phyloP scores from a whole-genome alignment of 53 echinoderm and acorn worm genomes.

The Pentamera pediparva region DNA sequence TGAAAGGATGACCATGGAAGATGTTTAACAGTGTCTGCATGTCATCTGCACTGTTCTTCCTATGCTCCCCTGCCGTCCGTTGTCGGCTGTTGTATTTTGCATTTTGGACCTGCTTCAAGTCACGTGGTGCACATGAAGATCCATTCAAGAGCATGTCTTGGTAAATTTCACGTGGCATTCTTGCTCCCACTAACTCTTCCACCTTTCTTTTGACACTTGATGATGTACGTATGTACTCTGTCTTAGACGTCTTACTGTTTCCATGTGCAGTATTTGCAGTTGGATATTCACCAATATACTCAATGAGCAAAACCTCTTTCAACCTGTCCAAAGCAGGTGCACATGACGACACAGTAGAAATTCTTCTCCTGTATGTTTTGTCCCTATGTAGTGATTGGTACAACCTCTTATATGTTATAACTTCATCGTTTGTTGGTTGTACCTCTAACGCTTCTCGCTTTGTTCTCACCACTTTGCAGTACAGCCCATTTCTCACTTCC shows the following conservation, averaged over 20 bases:
- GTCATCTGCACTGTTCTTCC: constrained; percentile 10
- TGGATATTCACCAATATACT: constrained; percentile 23
- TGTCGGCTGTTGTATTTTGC: background rate
- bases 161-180: constrained; percentile 7
- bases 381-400: background rate
- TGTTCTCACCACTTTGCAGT: background rate
- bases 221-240: background rate
- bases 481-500: background rate
- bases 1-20: constrained; percentile 22
- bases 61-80: background rate
- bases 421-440: constrained; percentile 10
- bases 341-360: background rate
- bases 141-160: constrained; percentile 10
- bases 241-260: constrained; percentile 4
- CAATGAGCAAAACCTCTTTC: constrained; percentile 13
- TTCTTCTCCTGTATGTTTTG: background rate
- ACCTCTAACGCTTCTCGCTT: background rate
- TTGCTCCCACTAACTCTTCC: constrained; percentile 7
- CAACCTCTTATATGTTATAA: constrained; percentile 11
- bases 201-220: background rate
- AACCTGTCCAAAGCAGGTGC: background rate
- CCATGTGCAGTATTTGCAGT: background rate
- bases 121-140: background rate
- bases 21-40: constrained; percentile 5
- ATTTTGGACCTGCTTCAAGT: constrained; percentile 34